phyloP scores from a whole-genome alignment of 1,140 invertebrate species.

The Drusus annulatus region DNA sequence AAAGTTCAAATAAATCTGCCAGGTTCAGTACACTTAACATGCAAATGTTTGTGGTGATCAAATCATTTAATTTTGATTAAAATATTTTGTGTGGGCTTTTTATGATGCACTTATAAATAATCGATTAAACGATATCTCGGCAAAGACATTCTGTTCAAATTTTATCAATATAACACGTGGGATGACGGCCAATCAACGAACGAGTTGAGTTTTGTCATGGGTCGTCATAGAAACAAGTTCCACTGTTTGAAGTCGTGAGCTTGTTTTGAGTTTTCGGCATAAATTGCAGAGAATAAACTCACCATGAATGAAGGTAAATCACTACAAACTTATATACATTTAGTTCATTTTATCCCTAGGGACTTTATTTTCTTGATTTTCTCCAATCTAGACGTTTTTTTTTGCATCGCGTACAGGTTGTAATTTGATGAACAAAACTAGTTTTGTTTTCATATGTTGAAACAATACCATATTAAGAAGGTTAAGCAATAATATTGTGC shows the following conservation, averaged over 20 bases:
- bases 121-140: too few species aligned
- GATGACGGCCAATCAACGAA: slow-evolving; percentile 42
- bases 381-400: neutral
- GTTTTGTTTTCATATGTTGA: slow-evolving; percentile 49
- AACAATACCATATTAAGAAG: slow-evolving; percentile 50
- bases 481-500: slow-evolving; percentile 44
- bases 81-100: too few species aligned
- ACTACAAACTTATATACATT: neutral
- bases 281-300: slow-evolving; percentile 30
- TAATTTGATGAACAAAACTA: slow-evolving; percentile 26
- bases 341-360: neutral
- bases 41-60: too few species aligned
- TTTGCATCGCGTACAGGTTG: neutral
- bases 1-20: too few species aligned
- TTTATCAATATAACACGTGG: slow-evolving; percentile 46
- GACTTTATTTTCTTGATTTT: neutral
- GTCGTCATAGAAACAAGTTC: slow-evolving; percentile 51
- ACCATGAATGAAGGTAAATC: slow-evolving; percentile 47
- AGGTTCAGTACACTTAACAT: neutral
- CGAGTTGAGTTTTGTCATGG: slow-evolving; percentile 44
- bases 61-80: too few species aligned
- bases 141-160: neutral
- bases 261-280: slow-evolving; percentile 28
- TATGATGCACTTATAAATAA: too few species aligned
- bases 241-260: slow-evolving; percentile 25